Evolutionary conservation across 2,888 invertebrate genomes (phyloP).

Genomic region (Dione vanillae): DNA sequence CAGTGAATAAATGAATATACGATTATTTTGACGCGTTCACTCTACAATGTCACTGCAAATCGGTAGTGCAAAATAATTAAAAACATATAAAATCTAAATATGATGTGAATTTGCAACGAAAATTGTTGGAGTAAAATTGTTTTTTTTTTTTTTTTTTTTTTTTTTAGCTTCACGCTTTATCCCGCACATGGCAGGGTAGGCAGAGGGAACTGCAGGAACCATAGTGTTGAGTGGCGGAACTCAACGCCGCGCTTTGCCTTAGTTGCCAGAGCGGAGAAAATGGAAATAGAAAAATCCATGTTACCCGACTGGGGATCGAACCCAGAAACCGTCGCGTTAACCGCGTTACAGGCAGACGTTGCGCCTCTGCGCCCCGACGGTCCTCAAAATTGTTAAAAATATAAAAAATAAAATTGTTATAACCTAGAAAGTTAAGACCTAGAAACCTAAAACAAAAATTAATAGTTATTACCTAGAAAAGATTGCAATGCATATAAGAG

Average conservation of each 20-base stretch:
- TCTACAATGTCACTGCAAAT: background rate
- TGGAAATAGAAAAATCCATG: too few relatives aligned
- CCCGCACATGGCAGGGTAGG: too few relatives aligned
- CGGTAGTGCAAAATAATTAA: background rate
- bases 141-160: too few relatives aligned
- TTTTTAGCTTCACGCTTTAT: too few relatives aligned
- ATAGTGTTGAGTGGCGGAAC: too few relatives aligned
- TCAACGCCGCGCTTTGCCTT: too few relatives aligned
- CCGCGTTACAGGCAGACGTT: too few relatives aligned
- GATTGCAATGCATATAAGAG: background rate
- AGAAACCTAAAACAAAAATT: constrained; percentile 11
- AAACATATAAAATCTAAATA: background rate
- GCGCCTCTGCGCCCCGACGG: too few relatives aligned
- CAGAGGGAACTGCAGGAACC: too few relatives aligned
- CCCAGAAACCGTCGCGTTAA: too few relatives aligned
- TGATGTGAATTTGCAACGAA: background rate
- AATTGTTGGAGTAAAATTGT: background rate
- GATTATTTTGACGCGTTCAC: background rate
- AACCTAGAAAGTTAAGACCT: constrained; percentile 2
- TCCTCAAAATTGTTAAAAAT: background rate
- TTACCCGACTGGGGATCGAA: too few relatives aligned
- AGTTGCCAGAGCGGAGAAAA: too few relatives aligned
- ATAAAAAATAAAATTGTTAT: background rate
- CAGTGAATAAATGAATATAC: background rate
- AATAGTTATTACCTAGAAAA: background rate